Evolutionary conservation across 2,797 vertebrate species (phyloP), one percentile per base, ranked within the genome.

Genomic region (Bovichtus diacanthus): DNA sequence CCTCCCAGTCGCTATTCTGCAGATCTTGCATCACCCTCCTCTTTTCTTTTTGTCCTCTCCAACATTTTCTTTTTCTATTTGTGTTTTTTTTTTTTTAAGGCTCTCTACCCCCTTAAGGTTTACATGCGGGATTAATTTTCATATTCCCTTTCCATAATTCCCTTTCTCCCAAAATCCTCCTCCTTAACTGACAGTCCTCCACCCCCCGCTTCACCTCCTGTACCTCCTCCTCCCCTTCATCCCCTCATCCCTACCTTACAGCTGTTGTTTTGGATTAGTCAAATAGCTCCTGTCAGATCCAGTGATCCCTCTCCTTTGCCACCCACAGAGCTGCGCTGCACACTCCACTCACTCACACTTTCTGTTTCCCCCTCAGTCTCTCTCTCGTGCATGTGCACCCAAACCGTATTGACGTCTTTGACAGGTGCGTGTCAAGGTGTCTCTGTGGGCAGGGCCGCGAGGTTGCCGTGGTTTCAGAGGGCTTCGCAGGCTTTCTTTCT

Each of bases 211-310:
- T 59, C 12, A 38, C 64, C 70, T 65, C 79, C 54, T 62, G 31
- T 69, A 56, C 59, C 21, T 53, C 34, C 50, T 66, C 64, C 38
- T 47, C 56, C 49, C 23, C 59, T 29, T 62, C 81, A 51, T 65
- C 82, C 76, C 78, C 82, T 80, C 77, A 80, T 75, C 81, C 70
- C 81, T 88, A 91, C 92, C 92, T 94, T 93, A 93, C 94, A 94
- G 94, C 95, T 95, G 93, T 95, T 95, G 95, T 96, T 96, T 95
- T 94, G 95, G 93, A 95, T 96, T 95, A 95, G 90, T 85, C 84
- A 94, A 95, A 95, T 95, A 94, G 91, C 93, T 94, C 93, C 94
- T 95, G 95, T 95, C 95, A 95, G 86, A 94, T 90, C 83, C 93
- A 94, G 90, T 93, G 92, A 94, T 94, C 92, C 92, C 81, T 92